Percentiles rank a stretch among this genome's conserved stretches.
Conservation (phyloP, 2,113 vertebrate genomes). For the Phalacrocorax brasilianus region DNA sequence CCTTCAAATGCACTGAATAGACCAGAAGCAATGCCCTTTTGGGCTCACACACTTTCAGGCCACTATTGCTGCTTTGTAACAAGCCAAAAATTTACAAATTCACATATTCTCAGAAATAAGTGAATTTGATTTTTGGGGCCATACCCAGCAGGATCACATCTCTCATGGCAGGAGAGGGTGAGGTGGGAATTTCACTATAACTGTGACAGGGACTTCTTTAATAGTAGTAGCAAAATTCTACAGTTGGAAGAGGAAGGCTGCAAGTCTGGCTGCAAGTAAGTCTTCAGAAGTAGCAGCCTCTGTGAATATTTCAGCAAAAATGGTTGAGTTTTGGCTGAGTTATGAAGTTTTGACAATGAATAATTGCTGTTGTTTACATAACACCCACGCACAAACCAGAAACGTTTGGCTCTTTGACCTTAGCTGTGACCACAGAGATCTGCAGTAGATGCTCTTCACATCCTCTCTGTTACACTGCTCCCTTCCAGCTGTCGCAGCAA, state of each 20-base stretch:
- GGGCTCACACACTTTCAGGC: background rate
- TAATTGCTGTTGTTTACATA: constrained; percentile 40
- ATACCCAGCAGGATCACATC: background rate
- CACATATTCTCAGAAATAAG: background rate
- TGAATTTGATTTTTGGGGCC: fast-evolving
- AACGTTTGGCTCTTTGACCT: constrained; percentile 37
- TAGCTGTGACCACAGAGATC: constrained; percentile 17
- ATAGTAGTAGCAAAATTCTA: background rate
- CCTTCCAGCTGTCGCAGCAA: background rate
- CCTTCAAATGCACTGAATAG: background rate
- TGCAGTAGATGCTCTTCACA: background rate
- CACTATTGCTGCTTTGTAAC: background rate
- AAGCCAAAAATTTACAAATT: background rate
- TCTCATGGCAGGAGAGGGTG: background rate
- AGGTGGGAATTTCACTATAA: background rate
- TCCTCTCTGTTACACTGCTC: background rate
- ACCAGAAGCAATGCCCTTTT: background rate
- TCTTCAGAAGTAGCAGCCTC: background rate
- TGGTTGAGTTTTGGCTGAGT: constrained; percentile 4
- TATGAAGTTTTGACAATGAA: constrained; percentile 42
- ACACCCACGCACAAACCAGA: background rate
- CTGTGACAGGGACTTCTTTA: background rate
- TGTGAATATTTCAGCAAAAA: background rate
- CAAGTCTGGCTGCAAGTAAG: background rate
- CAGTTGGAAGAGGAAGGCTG: background rate